Base-by-base conservation (phyloP, 2,797 vertebrate genomes). In the Sebastes alutus region DNA sequence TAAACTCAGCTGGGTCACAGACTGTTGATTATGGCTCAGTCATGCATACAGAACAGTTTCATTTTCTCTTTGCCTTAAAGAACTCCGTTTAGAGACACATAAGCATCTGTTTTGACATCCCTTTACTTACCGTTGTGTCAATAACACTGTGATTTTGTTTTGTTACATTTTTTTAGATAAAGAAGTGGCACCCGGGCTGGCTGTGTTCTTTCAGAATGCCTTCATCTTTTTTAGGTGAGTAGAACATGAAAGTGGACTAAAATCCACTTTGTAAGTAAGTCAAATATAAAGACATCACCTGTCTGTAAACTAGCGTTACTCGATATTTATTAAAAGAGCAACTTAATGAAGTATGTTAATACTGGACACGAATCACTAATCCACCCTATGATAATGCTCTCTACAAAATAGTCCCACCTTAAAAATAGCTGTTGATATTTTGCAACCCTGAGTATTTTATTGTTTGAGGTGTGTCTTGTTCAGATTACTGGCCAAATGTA, bases 221-320 rank as follows among this genome's bases (percentile, higher is more conserved):
- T 94, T 98, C 77, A 98, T 98, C 95, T 98, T 98, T 93, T 98
- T 98, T 92, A 97, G 97, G 97, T 98, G 92, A 94, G 95, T 87
- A 2, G 1, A 54, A 66, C 29, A 5, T n/a, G 13, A 64, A 18
- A n/a, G 32, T 23, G 29, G 7, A 59, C 33, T 23, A 33, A 54
- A 64, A 64, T 54, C 22, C 18, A 11, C 22, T 23, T 22, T 6
- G 14, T 9, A 5, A n/a, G 22, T 14, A 23, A n/a, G n/a, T 60
- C 7, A 52, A 8, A 23, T 35, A 58, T n/a, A 7, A 35, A 25
- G 14, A 35, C 30, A 14, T 20, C 6, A 20, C 7, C 20, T 25
- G 14, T 30, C 12, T 22, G 5, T 6, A 33, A 38, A 49, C 13
- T 32, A n/a, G 25, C 1, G 2, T 8, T 30, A 52, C 10, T 7